Evolutionary conservation across 2,888 invertebrate species (phyloP).

Genomic region (Homarus gammarus): DNA sequence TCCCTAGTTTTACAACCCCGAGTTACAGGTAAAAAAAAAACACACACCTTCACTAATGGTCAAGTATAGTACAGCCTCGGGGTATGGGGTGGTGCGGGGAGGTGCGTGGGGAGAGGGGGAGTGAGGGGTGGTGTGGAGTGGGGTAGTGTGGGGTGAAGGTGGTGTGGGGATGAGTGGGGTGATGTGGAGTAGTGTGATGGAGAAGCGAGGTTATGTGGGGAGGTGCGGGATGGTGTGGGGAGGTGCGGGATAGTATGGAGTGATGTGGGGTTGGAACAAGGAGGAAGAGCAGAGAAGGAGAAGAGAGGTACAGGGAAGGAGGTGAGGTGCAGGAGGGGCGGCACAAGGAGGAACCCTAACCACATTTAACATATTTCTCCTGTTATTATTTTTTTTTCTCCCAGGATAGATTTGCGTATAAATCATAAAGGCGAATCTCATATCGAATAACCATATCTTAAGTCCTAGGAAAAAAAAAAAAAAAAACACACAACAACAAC

Average conservation of each 20-base stretch:
- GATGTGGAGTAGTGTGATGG: not conserved
- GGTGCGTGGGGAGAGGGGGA: not conserved
- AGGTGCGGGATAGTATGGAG: no score
- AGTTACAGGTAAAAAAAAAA: not conserved
- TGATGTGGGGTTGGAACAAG: not conserved
- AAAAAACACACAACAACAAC: no score
- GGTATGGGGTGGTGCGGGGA: not conserved
- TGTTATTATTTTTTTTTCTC: no score
- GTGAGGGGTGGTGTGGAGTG: not conserved
- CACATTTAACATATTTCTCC: no score
- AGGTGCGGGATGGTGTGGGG: no score
- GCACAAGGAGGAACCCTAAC: no score
- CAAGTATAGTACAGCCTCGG: not conserved
- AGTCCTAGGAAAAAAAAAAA: no score
- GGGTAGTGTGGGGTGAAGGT: not conserved
- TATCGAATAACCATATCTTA: no score
- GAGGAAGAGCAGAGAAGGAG: not conserved
- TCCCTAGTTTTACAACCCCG: constrained; percentile 1
- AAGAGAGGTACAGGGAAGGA: not conserved
- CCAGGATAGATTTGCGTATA: no score
- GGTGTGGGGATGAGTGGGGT: not conserved
- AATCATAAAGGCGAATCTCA: no score
- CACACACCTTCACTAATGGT: constrained; percentile 17
- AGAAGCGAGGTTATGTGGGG: not conserved
- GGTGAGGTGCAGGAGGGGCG: not conserved